Base-by-base conservation (phyloP, 2,797 vertebrate species). In the Malurus splendens region DNA sequence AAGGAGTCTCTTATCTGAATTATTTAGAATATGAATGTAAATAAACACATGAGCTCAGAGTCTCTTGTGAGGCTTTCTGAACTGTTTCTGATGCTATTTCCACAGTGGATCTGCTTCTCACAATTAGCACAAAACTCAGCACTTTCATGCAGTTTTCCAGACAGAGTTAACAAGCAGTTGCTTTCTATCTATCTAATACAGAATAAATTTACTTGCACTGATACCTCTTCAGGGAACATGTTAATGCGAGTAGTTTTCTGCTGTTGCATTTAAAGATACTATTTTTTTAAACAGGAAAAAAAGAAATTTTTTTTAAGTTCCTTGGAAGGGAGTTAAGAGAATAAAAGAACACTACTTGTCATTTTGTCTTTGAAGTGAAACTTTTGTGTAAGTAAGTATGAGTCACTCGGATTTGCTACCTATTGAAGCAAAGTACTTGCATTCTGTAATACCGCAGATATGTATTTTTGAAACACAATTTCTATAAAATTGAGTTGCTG, bases 301-400 rank as follows among this genome's bases (percentile, higher is more conserved):
- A 5, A 0, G 4, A 50, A n/a, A 3, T 0, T 2, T 48, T 52
- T 55, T 61, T 73, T 51, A 54, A 75, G 16, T 13, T 70, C 7
- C 42, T 70, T 68, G 32, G 66, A 81, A 79, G 23, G 32, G 23
- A 86, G 9, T n/a, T 54, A 84, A 84, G 42, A 89, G 50, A 84
- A 91, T 70, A 76, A 79, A 92, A 87, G 47, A 89, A 56, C 10
- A 51, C 9, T 86, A 8, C 42, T 75, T 90, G 56, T 57, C 28
- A 41, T 82, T 93, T 90, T 79, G 67, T 71, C 60, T 94, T 93
- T 88, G 75, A 92, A 86, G 42, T 57, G 18, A 92, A 94, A 77
- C 57, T 23, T 90, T 82, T 91, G 25, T 88, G 28, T 71, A 86
- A 86, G 65, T 87, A 93, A 88, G 88, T 82, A 82, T 80, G 78